Conservation (phyloP, 1,140 invertebrate genomes). For the Mesaphorura yosii region DNA sequence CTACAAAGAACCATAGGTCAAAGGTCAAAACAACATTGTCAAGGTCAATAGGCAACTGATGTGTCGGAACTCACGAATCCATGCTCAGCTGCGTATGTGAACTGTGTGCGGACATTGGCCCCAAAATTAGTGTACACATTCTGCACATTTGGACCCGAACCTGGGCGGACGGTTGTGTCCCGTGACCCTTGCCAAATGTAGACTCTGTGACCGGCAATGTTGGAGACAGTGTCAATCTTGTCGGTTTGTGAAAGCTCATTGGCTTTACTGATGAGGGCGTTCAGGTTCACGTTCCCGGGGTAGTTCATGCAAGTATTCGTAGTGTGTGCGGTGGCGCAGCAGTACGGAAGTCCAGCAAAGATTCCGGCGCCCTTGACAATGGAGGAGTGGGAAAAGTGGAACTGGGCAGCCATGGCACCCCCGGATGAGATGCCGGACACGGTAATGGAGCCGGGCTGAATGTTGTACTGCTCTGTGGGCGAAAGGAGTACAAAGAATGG, state of each 20-base stretch:
- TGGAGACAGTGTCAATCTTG: slow-evolving; percentile 34
- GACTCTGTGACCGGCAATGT: slow-evolving; percentile 34
- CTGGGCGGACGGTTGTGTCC: slow-evolving; percentile 36
- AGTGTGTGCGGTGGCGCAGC: slow-evolving; percentile 33
- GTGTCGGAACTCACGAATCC: slow-evolving; percentile 10
- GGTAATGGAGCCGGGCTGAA: no score
- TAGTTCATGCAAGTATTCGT: slow-evolving; percentile 34
- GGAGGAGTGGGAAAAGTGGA: no score
- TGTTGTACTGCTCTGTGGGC: no score
- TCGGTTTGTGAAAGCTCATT: slow-evolving; percentile 29
- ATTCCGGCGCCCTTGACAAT: no score
- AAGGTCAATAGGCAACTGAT: no score
- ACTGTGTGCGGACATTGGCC: slow-evolving; percentile 33
- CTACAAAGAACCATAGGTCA: slow-evolving; percentile 29
- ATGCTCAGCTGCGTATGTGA: slow-evolving; percentile 34
- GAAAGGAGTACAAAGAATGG: no score
- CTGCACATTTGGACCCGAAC: slow-evolving; percentile 34
- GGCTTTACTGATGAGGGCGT: slow-evolving; percentile 27
- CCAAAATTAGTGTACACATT: slow-evolving; percentile 34
- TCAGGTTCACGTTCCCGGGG: slow-evolving; percentile 31
- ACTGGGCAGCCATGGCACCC: no score
- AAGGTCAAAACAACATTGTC: neutral
- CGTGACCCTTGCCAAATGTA: slow-evolving; percentile 36
- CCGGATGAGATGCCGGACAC: no score
- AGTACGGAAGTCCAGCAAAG: slow-evolving; percentile 11